Percentiles rank a stretch among this genome's conserved stretches.
Evolutionary conservation across 2,113 vertebrate species (phyloP).

Genomic region (Recurvirostra avosetta): DNA sequence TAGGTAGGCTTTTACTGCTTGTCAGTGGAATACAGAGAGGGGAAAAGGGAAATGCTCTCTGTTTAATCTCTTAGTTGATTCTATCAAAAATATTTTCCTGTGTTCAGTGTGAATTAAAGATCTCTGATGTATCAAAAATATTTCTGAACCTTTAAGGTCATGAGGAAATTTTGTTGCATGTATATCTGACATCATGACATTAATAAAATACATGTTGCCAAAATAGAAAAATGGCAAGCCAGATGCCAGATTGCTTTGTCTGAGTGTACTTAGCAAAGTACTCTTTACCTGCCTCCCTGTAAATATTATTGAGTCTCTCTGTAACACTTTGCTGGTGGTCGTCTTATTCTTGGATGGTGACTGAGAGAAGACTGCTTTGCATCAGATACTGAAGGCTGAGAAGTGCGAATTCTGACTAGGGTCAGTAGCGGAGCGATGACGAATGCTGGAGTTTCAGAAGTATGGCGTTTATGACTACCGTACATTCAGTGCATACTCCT

Average conservation of each 20-base stretch:
- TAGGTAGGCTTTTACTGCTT: background rate
- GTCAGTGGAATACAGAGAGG: background rate
- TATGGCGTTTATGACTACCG: background rate
- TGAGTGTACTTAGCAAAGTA: background rate
- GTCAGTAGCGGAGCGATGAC: background rate
- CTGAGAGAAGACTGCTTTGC: background rate
- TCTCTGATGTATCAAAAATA: background rate
- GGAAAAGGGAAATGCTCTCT: background rate
- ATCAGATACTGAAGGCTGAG: background rate
- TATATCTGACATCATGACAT: background rate
- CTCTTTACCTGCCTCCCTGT: background rate
- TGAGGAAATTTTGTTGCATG: background rate
- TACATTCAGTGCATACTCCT: background rate
- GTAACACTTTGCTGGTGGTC: background rate
- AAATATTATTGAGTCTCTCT: background rate
- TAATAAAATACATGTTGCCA: background rate
- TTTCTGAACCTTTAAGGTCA: background rate
- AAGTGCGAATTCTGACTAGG: background rate
- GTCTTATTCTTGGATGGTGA: background rate
- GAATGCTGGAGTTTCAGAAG: background rate
- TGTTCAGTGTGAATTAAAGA: background rate
- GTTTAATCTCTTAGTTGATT: background rate
- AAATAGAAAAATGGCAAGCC: background rate
- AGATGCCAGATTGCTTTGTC: background rate
- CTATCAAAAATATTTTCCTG: background rate